phyloP scores from a whole-genome alignment of 1,140 invertebrate genomes.

The Physella acuta region DNA sequence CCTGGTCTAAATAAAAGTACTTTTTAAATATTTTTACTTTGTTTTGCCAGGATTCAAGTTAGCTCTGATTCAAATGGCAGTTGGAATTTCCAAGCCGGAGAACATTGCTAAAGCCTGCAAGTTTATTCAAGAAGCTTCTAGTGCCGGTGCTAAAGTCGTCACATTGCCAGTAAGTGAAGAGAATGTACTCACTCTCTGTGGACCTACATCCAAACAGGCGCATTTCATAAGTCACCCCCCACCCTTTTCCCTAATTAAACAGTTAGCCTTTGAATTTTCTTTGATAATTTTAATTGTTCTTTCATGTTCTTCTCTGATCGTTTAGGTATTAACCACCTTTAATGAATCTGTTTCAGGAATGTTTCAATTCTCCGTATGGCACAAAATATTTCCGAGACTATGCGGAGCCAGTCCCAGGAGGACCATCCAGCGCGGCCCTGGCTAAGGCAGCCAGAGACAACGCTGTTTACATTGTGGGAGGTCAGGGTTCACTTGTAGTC shows the following conservation, averaged over 20 bases:
- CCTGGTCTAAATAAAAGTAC: no score
- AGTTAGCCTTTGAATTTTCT: no score
- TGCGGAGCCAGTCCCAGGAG: slow-evolving; percentile 76
- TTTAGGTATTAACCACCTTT: no score
- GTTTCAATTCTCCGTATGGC: slow-evolving; percentile 93
- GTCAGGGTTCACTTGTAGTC: no score
- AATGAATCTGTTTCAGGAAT: slow-evolving; percentile 70
- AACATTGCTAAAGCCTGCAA: slow-evolving; percentile 75
- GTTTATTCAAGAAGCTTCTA: slow-evolving; percentile 74
- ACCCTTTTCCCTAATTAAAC: neutral
- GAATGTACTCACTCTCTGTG: neutral
- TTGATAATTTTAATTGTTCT: no score
- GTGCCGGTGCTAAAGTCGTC: slow-evolving; percentile 75
- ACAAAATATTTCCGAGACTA: slow-evolving; percentile 84
- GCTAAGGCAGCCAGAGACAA: slow-evolving; percentile 77
- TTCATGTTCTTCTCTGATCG: no score
- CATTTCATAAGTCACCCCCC: neutral
- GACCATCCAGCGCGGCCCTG: slow-evolving; percentile 70
- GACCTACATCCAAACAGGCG: neutral
- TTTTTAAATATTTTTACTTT: neutral
- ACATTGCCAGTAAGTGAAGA: slow-evolving; percentile 71
- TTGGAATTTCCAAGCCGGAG: slow-evolving; percentile 72
- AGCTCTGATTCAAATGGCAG: slow-evolving; percentile 78
- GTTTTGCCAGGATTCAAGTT: slow-evolving; percentile 58
- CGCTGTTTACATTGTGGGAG: slow-evolving; percentile 81